phyloP scores from a whole-genome alignment of 1,140 invertebrate species.

The Sinonovacula constricta region DNA sequence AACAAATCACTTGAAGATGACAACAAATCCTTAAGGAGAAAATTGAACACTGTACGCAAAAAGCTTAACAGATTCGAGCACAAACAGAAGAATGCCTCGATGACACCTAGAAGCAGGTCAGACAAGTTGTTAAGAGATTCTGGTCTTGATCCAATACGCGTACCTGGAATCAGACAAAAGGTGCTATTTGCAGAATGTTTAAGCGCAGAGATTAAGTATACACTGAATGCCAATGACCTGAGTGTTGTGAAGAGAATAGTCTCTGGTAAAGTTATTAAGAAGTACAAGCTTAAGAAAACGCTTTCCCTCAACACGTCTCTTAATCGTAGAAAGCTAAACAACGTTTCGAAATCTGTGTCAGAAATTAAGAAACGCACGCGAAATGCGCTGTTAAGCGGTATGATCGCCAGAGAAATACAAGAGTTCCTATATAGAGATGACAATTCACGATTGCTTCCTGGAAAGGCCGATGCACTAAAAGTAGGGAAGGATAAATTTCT shows the following conservation, averaged over 20 bases:
- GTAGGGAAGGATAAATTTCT: constrained; percentile 8
- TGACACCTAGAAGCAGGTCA: no score
- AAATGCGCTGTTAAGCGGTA: neutral
- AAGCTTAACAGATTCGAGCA: no score
- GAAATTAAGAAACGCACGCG: neutral
- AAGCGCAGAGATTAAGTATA: constrained; percentile 23
- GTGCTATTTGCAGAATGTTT: constrained; percentile 38
- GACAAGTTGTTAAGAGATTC: no score
- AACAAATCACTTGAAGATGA: no score
- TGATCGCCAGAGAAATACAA: neutral
- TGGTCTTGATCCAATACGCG: neutral
- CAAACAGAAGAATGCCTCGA: no score
- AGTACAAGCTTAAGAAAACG: constrained; percentile 18
- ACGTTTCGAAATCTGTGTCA: constrained; percentile 9
- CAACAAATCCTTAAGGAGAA: no score
- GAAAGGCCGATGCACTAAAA: constrained; percentile 20
- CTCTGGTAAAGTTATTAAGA: constrained; percentile 18
- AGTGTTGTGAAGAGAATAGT: constrained; percentile 8
- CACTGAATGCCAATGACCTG: neutral
- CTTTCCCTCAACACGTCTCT: neutral
- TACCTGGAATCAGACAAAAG: constrained; percentile 3
- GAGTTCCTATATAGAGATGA: constrained; percentile 41
- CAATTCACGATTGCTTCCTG: constrained; percentile 10
- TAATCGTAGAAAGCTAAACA: constrained; percentile 2
- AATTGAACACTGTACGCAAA: no score